Conservation (phyloP, 2,888 invertebrate genomes). For the Axea sp. region DNA sequence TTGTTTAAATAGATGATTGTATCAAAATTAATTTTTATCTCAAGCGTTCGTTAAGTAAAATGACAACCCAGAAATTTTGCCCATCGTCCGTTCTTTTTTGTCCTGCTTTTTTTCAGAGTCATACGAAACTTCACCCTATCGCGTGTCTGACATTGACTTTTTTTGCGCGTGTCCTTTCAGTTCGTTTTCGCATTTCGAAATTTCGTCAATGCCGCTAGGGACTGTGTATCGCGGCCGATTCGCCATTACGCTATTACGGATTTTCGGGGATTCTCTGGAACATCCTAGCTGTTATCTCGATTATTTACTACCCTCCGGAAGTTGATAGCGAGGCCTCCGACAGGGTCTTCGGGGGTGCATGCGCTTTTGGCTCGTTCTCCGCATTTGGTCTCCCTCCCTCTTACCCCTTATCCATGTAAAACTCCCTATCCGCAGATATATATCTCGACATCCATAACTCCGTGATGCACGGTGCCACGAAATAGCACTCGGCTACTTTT, state of each 20-base stretch:
- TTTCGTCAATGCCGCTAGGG: conserved; percentile 46
- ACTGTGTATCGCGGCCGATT: conserved; percentile 53
- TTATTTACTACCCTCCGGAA: conserved; percentile 69
- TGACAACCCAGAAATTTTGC: too few relatives aligned
- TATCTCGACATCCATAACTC: conserved; percentile 49
- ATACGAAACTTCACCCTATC: too few relatives aligned
- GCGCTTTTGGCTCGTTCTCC: conserved; percentile 58
- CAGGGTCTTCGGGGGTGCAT: conserved; percentile 57
- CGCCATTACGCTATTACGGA: conserved; percentile 67
- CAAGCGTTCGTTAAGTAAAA: too few relatives aligned
- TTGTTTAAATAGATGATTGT: too few relatives aligned
- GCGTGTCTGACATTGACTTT: conserved; percentile 23
- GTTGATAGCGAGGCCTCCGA: conserved; percentile 60
- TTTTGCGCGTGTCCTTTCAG: conserved; percentile 23
- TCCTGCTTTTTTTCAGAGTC: too few relatives aligned
- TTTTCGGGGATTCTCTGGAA: conserved; percentile 67
- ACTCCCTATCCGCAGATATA: conserved; percentile 35
- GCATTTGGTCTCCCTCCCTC: conserved; percentile 36
- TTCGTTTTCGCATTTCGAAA: conserved; percentile 32
- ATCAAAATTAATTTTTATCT: too few relatives aligned
- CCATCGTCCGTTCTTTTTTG: too few relatives aligned
- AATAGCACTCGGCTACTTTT: conserved; percentile 60
- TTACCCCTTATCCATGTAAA: conserved; percentile 31
- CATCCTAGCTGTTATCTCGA: conserved; percentile 70
- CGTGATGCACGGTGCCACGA: conserved; percentile 39